Evolutionary conservation across 2,797 vertebrate genomes (phyloP), one percentile per base, ranked within the genome.

Genomic region (Ceryle rudis): DNA sequence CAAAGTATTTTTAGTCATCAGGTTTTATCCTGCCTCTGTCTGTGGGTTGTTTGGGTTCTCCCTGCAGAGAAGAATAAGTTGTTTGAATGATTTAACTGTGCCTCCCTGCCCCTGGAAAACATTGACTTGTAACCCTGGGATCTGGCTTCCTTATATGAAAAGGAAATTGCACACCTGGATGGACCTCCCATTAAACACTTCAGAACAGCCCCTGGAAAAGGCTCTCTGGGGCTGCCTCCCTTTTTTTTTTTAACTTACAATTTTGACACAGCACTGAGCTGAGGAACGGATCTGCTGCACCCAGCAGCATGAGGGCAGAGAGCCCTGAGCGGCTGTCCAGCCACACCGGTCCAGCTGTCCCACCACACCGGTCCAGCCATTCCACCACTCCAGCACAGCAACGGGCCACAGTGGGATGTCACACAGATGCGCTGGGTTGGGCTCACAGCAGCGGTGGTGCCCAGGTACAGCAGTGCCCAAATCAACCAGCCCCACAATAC

Each of bases 341-440:
- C 8, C 31, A 2, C 2, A 2, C 61, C 1, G 7, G 25, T 35
- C 35, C 35, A 23, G 23, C 19, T 41, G 22, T 52, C 41, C 72
- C 39, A 2, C 8, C 31, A 2, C 2, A 2, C 60, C 1, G 7
- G 25, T 35, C 37, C 46, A 25, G 25, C 21, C 28, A 22, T 47
- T 31, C 73, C 42, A 41, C 25, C 49, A 6, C 2, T 1, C 19
- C 0, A 14, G 18, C n/a, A 11, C 41, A 8, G 41, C 88, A 25
- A 12, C 4, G 0, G 17, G 28, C 7, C 0, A 0, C 54, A 14
- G 55, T 0, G 1, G 37, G 19, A 23, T 58, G 39, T 58, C 1
- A 0, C 39, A 31, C 0, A 2, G 17, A 9, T 6, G 15, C 5
- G 5, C 16, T 4, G 0, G 0, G 13, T 1, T 0, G 11, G 11